Conservation (phyloP, 2,888 invertebrate species). For the Beris morrisii region DNA sequence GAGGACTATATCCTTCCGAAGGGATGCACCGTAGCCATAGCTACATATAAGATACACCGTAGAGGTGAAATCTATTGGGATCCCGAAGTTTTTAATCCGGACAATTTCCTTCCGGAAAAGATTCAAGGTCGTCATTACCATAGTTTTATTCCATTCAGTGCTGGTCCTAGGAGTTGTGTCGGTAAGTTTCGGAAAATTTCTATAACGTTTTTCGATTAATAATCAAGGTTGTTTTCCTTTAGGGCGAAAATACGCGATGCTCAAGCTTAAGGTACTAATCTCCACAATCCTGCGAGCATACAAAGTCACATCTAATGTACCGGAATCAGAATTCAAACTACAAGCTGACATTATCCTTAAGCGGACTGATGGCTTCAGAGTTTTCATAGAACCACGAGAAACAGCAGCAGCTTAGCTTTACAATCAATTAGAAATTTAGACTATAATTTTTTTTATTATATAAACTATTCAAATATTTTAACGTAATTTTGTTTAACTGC, state of each 20-base stretch:
- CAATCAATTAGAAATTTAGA: background rate
- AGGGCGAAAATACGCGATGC: constrained; percentile 77
- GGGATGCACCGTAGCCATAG: constrained; percentile 69
- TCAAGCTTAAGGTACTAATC: constrained; percentile 73
- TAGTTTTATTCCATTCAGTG: constrained; percentile 78
- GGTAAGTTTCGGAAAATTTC: constrained; percentile 57
- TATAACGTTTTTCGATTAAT: background rate
- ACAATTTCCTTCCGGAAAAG: constrained; percentile 77
- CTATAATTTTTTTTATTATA: too few relatives aligned
- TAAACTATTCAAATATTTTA: constrained; percentile 7
- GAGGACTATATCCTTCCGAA: constrained; percentile 68
- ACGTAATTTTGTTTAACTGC: constrained; percentile 2
- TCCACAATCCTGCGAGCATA: constrained; percentile 73
- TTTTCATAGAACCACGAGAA: constrained; percentile 66
- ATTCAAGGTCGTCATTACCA: constrained; percentile 76
- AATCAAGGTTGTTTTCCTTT: background rate
- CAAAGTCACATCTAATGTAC: constrained; percentile 63
- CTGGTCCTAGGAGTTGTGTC: constrained; percentile 78
- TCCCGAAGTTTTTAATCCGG: constrained; percentile 73
- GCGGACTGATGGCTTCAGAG: constrained; percentile 71
- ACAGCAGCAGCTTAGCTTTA: background rate
- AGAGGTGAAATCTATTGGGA: constrained; percentile 67
- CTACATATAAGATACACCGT: constrained; percentile 69
- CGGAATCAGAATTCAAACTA: constrained; percentile 68
- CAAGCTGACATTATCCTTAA: constrained; percentile 76